Evolutionary conservation across 2,888 invertebrate species (phyloP).

Genomic region (Isoperla grammatica): DNA sequence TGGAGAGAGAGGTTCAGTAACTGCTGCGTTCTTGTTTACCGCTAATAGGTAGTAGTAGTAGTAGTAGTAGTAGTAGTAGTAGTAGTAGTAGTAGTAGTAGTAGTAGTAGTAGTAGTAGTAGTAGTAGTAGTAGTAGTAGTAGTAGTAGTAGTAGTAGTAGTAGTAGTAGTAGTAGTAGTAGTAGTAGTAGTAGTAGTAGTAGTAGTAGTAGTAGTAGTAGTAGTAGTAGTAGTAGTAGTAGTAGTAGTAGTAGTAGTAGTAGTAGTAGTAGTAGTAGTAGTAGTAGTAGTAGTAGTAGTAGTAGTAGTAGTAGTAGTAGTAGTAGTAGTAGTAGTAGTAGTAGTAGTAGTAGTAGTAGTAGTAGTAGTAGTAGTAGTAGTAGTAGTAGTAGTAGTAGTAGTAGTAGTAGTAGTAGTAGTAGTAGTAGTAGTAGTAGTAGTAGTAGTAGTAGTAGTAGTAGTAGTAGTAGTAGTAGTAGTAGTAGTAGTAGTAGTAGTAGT

Average conservation of each 20-base stretch:
- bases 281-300: slow-evolving; percentile 17
- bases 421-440: slow-evolving; percentile 17
- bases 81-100: slow-evolving; percentile 17
- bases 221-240: slow-evolving; percentile 17
- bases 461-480: slow-evolving; percentile 17
- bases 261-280: slow-evolving; percentile 17
- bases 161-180: slow-evolving; percentile 17
- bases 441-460: slow-evolving; percentile 17
- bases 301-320: slow-evolving; percentile 17
- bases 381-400: slow-evolving; percentile 17
- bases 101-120: slow-evolving; percentile 17
- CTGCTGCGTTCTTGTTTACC: no score
- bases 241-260: slow-evolving; percentile 17
- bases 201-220: slow-evolving; percentile 17
- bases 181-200: slow-evolving; percentile 17
- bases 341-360: slow-evolving; percentile 17
- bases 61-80: slow-evolving; percentile 17
- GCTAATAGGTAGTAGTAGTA: slow-evolving; percentile 10
- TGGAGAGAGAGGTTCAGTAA: no score
- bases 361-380: slow-evolving; percentile 17
- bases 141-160: slow-evolving; percentile 17
- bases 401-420: slow-evolving; percentile 17
- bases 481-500: slow-evolving; percentile 17
- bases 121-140: slow-evolving; percentile 17
- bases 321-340: slow-evolving; percentile 17